A percentile compares a stretch with the other conserved stretches of the same genome.
Evolutionary conservation across 2,888 invertebrate species (phyloP).

Genomic region (Elmis aenea): DNA sequence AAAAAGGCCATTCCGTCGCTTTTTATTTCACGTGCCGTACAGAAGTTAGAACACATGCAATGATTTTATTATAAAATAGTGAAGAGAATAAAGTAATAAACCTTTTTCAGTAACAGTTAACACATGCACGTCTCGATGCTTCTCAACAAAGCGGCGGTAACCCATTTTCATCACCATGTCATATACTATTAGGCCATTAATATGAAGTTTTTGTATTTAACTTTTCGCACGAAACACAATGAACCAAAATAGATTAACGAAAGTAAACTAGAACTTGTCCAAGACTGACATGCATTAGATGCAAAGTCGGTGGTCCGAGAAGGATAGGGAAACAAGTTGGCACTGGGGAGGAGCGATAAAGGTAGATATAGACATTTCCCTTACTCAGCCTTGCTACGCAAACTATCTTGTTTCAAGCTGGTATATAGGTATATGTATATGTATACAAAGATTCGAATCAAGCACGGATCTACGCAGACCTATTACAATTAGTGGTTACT

Average conservation of each 20-base stretch:
- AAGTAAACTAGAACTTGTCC: constrained; percentile 22
- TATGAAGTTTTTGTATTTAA: constrained; percentile 13
- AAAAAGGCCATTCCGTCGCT: no score
- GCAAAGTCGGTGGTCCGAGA: constrained; percentile 26
- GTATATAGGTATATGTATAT: constrained; percentile 24
- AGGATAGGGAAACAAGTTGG: constrained; percentile 9
- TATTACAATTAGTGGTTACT: constrained; percentile 19
- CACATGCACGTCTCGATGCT: no score
- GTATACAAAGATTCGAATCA: no score
- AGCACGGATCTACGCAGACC: constrained; percentile 21
- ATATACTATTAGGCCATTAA: constrained; percentile 14
- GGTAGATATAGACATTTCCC: constrained; percentile 17
- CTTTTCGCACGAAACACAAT: constrained; percentile 20
- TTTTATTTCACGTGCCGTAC: no score
- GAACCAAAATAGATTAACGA: constrained; percentile 19
- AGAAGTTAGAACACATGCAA: no score
- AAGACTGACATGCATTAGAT: constrained; percentile 18
- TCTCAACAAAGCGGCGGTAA: no score
- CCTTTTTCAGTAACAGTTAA: no score
- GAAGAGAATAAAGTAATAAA: no score
- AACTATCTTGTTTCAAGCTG: constrained; percentile 26
- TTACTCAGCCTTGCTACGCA: constrained; percentile 20
- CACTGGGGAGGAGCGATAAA: constrained; percentile 12
- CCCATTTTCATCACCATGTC: constrained; percentile 12
- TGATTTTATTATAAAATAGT: no score